A percentile compares a stretch with the other conserved stretches of the same genome.
Conservation (phyloP, 1,140 invertebrate genomes). For the Asobara japonica region DNA sequence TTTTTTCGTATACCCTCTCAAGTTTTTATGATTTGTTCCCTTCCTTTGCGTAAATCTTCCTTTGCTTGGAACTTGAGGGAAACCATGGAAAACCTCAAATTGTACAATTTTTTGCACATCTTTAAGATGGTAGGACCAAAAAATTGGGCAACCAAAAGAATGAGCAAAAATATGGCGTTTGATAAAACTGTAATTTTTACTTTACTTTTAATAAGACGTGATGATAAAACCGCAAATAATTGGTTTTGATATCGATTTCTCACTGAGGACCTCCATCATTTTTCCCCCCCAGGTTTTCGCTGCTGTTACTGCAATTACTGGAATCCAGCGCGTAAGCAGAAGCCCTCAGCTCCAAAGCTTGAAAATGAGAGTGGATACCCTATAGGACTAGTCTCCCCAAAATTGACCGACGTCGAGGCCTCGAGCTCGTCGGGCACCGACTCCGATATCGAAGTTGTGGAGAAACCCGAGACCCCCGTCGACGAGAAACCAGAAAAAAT, state of each 20-base stretch:
- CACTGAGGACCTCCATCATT: constrained; percentile 1
- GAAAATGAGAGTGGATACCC: constrained; percentile 49
- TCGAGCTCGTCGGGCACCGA: constrained; percentile 41
- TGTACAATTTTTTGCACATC: too few species aligned
- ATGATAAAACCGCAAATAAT: too few species aligned
- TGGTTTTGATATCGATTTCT: too few species aligned
- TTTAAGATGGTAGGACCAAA: too few species aligned
- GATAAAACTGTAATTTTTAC: too few species aligned
- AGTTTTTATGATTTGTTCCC: too few species aligned
- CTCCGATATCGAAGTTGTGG: constrained; percentile 58
- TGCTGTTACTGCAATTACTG: constrained; percentile 89
- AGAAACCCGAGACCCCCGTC: constrained; percentile 46
- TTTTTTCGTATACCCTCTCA: too few species aligned
- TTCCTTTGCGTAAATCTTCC: too few species aligned
- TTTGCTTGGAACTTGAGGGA: constrained; percentile 23
- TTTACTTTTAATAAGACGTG: too few species aligned
- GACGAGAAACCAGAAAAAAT: not conserved
- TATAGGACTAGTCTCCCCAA: constrained; percentile 4
- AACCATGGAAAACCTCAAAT: too few species aligned
- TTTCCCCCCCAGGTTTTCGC: constrained; percentile 73
- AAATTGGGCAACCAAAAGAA: too few species aligned
- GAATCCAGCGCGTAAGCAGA: constrained; percentile 86
- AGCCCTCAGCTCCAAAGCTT: constrained; percentile 77
- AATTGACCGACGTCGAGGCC: constrained; percentile 25
- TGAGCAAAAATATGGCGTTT: too few species aligned